Base-by-base conservation (phyloP, 2,113 vertebrate species). In the Rhea americana region DNA sequence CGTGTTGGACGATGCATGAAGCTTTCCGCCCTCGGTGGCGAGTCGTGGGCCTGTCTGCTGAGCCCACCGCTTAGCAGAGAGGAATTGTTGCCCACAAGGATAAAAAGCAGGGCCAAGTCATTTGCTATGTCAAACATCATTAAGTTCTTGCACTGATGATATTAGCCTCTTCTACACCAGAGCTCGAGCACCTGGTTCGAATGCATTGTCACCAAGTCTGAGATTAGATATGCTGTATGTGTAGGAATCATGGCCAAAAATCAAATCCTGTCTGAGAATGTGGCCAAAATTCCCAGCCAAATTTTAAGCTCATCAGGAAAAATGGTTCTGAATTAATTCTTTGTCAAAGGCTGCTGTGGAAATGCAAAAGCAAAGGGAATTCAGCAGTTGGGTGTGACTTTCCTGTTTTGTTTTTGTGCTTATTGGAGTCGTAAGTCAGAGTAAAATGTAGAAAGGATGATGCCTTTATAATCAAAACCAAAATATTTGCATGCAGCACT, bases 291-390 rank as follows among this genome's bases (percentile, higher is more conserved):
- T 93, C 61, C 61, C 66, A 72, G 88, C 22, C 58, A 93, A 48
- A 79, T 87, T 86, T 89, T 82, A 87, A 87, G 63, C 77, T 86
- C 9, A 48, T 3, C 19, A 72, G 66, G 84, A 90, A 76, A 84
- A 84, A 79, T 7, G 32, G 8, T 72, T 86, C 47, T 72, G 56
- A 65, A 94, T 94, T 95, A 89, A 84, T 88, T 88, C 48, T 94
- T 95, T 93, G 80, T 90, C 80, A 89, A 82, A 88, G 55, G 51
- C 73, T 86, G 51, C 70, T 86, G 77, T 32, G 74, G 76, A 55
- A 45, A 67, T 96, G 65, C 56, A 89, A 89, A 82, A 91, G 47
- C 88, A 93, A 80, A 86, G 86, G 77, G 74, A 93, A 94, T 88
- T 93, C 12, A 1, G 66, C 28, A 67, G 22, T 58, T 90, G 61